Base-by-base conservation (phyloP, 2,113 vertebrate genomes). In the Arothron firmamentum region DNA sequence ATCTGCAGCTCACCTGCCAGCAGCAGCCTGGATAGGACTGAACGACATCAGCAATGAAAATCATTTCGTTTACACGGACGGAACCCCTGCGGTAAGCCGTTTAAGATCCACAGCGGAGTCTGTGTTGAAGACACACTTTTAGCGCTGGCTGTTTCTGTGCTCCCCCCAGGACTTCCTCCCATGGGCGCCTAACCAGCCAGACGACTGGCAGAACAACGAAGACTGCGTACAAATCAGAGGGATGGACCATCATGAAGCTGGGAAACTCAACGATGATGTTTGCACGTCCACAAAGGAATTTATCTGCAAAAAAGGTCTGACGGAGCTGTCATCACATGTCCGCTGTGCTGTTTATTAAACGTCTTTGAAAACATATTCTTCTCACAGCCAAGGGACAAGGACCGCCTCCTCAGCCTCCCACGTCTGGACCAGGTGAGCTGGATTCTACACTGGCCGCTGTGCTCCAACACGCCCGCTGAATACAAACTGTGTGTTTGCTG, bases 291-390 rank as follows among this genome's bases (percentile, higher is more conserved):
- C 82, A 0, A 81, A 62, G 12, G 83, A 88, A 3, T 92, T 82
- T 2, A 76, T 92, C 74, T 92, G 91, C 80, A 83, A 85, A 80
- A 92, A 90, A 87, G 88, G 91, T 91, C 15, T 0, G 15, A 50
- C 8, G 0, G 13, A 10, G 13, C 3, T 49, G 1, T 55, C 2
- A 50, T 38, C 0, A 7, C 4, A 8, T 5, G 9, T 12, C 17
- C 50, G 2, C 46, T 43, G 14, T 51, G 1, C 52, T 41, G 12
- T 13, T 28, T 59, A 34, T 1, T 4, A 25, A 5, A 72, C 41
- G 9, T 20, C 17, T 10, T 34, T 25, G 14, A 38, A 9, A 11
- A 12, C 34, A n/a, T 56, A 12, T 17, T 52, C 7, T 58, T 56
- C 62, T 19, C 19, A 13, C 2, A 92, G 91, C 60, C n/a, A 90